Percentiles rank a stretch among this genome's conserved stretches.
These are phyloP conservation scores for Sialis lutaria DNA, from an alignment of 2,888 invertebrate species.

Conservation along the genomic window DNA sequence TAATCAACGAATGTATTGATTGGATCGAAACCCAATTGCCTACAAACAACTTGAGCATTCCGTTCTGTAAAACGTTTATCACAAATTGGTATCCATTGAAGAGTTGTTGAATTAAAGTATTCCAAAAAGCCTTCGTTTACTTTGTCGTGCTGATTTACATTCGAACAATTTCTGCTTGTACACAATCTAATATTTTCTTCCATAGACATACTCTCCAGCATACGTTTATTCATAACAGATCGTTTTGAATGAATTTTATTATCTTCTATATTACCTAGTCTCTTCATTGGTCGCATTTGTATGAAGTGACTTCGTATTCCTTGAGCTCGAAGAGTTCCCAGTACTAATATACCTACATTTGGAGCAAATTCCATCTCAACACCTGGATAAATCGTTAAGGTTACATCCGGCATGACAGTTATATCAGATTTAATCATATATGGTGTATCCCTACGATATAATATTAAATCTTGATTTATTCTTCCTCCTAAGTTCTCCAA, in stretches of 20 bases:
- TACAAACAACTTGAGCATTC: slow-evolving; percentile 92
- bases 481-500: slow-evolving; percentile 61
- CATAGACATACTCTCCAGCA: slow-evolving; percentile 35
- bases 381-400: slow-evolving; percentile 72
- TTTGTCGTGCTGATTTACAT: slow-evolving; percentile 30
- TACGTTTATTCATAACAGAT: slow-evolving; percentile 22
- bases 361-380: slow-evolving; percentile 87
- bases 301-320: slow-evolving; percentile 64
- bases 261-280: slow-evolving; percentile 22
- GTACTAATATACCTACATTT: slow-evolving; percentile 86
- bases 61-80: slow-evolving; percentile 89
- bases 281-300: slow-evolving; percentile 48
- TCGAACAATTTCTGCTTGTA: slow-evolving; percentile 53
- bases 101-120: slow-evolving; percentile 85
- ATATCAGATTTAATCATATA: slow-evolving; percentile 77
- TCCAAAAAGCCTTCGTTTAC: slow-evolving; percentile 78
- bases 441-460: slow-evolving; percentile 47
- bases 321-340: slow-evolving; percentile 74
- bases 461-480: slow-evolving; percentile 42
- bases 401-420: slow-evolving; percentile 90
- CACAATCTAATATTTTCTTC: slow-evolving; percentile 59
- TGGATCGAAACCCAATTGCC: slow-evolving; percentile 78
- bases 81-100: slow-evolving; percentile 95
- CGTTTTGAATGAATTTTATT: slow-evolving; percentile 24
- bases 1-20: slow-evolving; percentile 78